Base-by-base conservation (phyloP, 2,888 invertebrate genomes). In the Coelinius sp. region DNA sequence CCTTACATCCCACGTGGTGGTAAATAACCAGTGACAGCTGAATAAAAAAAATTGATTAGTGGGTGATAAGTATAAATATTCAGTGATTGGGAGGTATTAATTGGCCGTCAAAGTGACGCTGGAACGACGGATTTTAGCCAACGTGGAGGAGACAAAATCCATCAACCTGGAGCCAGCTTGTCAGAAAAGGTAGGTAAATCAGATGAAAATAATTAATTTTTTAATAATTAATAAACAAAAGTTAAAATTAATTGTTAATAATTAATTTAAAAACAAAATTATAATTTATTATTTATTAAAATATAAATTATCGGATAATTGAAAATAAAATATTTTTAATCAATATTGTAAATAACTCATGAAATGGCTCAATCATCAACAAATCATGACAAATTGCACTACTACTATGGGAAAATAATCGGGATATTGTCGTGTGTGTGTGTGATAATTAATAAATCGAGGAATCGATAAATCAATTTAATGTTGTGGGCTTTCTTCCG, bases 111-210 rank as follows among this genome's bases (percentile, higher is more conserved):
- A 41, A 63, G 63, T 63, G 63, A 63, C 3, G 41, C 41, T 63
- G 6, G 24, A 63, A 59, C 35, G 31, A 20, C 3, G n/a, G 8
- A 22, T 63, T 12, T 24, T 63, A 8, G 20, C n/a, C 38, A 63
- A 71, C 38, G 35, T 67, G 46, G 71, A 62, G 35, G 25, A 71
- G 10, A 38, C 7, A 78, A 82, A 79, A 80, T 79, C 83, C 84
- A 84, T 84, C 87, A 87, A 85, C 85, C 87, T 87, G 87, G 87
- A 87, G 86, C 81, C 87, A 82, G 85, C 86, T 85, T 87, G 86
- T 76, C 87, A 86, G 68, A 87, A 87, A 80, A 85, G 87, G 87
- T 87, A 73, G 82, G 85, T 72, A 17, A n/a, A 68, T 24, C n/a
- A 2, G 24, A 65, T 44, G 2, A 1, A 46, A 12, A 14, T 8